Percentiles rank a stretch among this genome's conserved stretches.
phyloP scores from a whole-genome alignment of 2,113 vertebrate genomes.

The Casuarius casuarius region DNA sequence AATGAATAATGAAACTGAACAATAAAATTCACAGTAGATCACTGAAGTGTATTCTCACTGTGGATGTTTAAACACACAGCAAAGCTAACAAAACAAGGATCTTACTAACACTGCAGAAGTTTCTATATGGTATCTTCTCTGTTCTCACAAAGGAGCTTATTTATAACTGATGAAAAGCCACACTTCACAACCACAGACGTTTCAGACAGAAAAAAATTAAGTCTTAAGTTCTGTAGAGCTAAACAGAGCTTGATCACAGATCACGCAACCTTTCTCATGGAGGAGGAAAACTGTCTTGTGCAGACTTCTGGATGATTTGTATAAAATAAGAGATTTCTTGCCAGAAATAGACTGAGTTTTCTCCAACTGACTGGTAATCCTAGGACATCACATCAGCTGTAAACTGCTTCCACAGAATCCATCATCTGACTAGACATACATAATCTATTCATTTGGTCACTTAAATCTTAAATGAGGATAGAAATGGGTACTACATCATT shows the following conservation, averaged over 20 bases:
- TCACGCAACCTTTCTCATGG: background rate
- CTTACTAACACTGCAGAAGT: background rate
- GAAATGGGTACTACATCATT: background rate
- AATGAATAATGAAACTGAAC: background rate
- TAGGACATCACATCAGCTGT: background rate
- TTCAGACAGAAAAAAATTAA: background rate
- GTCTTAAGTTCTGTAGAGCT: background rate
- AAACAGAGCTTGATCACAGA: background rate
- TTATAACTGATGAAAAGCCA: background rate
- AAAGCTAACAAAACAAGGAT: background rate
- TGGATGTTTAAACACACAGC: background rate
- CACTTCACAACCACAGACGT: background rate
- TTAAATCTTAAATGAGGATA: rapidly evolving
- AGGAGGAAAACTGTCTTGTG: background rate
- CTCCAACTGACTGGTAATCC: background rate
- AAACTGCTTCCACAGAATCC: background rate
- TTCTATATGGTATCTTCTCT: background rate
- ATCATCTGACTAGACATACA: background rate
- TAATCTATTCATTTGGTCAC: background rate
- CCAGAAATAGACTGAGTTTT: background rate
- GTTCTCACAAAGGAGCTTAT: background rate
- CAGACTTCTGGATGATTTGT: background rate
- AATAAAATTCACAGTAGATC: background rate
- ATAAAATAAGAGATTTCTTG: background rate
- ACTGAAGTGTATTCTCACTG: background rate